Base-by-base conservation (phyloP, 2,113 vertebrate species). In the Rhadina sibilatrix region DNA sequence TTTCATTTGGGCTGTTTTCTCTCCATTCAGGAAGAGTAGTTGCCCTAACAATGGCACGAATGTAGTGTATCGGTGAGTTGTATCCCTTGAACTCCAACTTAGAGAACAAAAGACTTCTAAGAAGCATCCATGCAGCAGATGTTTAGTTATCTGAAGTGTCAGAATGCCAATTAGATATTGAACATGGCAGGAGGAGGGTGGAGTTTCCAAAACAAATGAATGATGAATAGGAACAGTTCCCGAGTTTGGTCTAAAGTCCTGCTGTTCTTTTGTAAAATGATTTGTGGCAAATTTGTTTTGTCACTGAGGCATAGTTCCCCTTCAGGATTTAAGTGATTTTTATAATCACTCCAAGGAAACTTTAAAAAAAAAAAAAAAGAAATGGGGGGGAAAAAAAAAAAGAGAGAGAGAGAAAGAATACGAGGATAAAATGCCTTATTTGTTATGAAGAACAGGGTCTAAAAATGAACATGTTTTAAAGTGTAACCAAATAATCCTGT, bases 241-340 rank as follows among this genome's bases (percentile, higher is more conserved):
- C 87, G 97, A 97, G 96, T 96, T 96, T 97, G 82, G 87, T 98
- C 98, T 98, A 98, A 97, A 98, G 98, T 97, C 99, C 99, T 97
- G 96, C 99, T 98, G 99, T 98, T 99, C 99, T 98, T 99, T 99
- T 99, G 98, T 99, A 98, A 98, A 97, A 99, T 99, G 99, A 99
- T 99, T 99, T 99, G 99, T 99, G 99, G 98, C 98, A 99, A 99
- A 99, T 99, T 99, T 99, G 99, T 99, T 99, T 98, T 99, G 99
- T 99, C 99, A 99, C 98, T 98, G 98, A 98, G 98, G 97, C 98
- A 98, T 98, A 98, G 96, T 97, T 97, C 97, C 94, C 98, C 97
- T 96, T 90, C 97, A 94, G 96, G 96, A 95, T 98, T 97, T 97
- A 97, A 97, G 96, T 97, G 97, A 97, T 98, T 98, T 97, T 97